Evolutionary conservation across 1,140 invertebrate genomes (phyloP), one percentile per base, ranked within the genome.

Genomic region (Rhopalosiphum maidis): DNA sequence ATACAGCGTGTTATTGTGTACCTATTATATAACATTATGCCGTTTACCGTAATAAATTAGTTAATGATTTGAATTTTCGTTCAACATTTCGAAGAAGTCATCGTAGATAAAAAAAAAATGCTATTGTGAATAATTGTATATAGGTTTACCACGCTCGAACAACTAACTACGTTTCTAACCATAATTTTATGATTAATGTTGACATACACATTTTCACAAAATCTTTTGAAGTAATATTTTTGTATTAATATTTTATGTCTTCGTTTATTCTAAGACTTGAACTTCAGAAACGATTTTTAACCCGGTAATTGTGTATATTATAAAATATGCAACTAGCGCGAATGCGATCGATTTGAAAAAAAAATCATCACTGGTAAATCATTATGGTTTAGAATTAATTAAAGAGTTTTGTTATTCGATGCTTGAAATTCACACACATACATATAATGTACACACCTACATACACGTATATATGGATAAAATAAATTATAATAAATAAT

Each of bases 401-500:
- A 77, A 68, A 68, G 11, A 30, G 60, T n/a, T 77, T 77, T 21
- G 60, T n/a, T 77, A 21, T 77, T 51, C 11, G 60, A 77, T 6
- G 60, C 15, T 77, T n/a, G 15, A 77, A 77, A n/a, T n/a, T n/a
- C 60, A n/a, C n/a, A 77, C 30, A 18, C 30, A n/a, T 35, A 60
- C 25, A 60, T n/a, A 60, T 30, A 30, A 77, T 77, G 18, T 77
- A 77, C 60, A 77, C 60, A 77, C 60, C 60, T 77, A 77, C 30
- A n/a, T n/a, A n/a, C 60, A 77, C 18, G 15, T 77, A 77, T 77
- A 77, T n/a, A 77, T 18, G 60, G n/a, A 18, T 77, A 18, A 77
- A 77, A 77, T 77, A 77, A 77, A 77, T 77, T 77, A 77, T n/a
- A n/a, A 77, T 77, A 77, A 77, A 77, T 77, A 77, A 77, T 77